phyloP scores from a whole-genome alignment of 2,888 invertebrate species.

The Imbricaverruca yamaguchii region DNA sequence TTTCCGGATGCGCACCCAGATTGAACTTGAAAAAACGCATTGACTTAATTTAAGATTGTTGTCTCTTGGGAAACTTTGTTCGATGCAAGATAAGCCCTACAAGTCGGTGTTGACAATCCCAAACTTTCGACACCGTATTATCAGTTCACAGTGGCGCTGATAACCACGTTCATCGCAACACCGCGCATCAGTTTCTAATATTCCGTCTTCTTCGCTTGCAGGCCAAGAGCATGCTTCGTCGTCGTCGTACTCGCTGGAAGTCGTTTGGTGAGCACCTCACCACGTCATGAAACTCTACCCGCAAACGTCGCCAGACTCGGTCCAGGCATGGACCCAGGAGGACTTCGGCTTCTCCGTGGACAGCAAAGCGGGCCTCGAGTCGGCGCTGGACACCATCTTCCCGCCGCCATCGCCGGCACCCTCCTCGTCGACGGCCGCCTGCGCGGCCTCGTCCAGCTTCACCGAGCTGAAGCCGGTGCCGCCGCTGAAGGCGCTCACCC shows the following conservation, averaged over 20 bases:
- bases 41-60: too few species aligned
- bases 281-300: conserved; percentile 33
- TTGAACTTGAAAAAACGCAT: too few species aligned
- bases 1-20: too few species aligned
- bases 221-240: conserved; percentile 5
- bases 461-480: conserved; percentile 79
- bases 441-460: conserved; percentile 40
- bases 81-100: too few species aligned
- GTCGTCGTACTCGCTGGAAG: conserved; percentile 17
- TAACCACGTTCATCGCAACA: too few species aligned
- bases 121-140: too few species aligned
- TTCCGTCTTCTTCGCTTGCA: background rate
- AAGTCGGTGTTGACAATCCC: too few species aligned
- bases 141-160: too few species aligned
- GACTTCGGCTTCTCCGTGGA: conserved; percentile 26
- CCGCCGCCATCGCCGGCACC: conserved; percentile 29
- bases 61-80: too few species aligned
- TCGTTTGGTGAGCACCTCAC: background rate
- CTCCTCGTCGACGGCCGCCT: conserved; percentile 27
- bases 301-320: conserved; percentile 32
- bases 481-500: conserved; percentile 44
- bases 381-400: conserved; percentile 23
- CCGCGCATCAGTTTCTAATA: too few species aligned
- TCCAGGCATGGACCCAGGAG: conserved; percentile 33
- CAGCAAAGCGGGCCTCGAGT: conserved; percentile 2